phyloP scores from a whole-genome alignment of 2,888 invertebrate species.

The Ophion obscuratus region DNA sequence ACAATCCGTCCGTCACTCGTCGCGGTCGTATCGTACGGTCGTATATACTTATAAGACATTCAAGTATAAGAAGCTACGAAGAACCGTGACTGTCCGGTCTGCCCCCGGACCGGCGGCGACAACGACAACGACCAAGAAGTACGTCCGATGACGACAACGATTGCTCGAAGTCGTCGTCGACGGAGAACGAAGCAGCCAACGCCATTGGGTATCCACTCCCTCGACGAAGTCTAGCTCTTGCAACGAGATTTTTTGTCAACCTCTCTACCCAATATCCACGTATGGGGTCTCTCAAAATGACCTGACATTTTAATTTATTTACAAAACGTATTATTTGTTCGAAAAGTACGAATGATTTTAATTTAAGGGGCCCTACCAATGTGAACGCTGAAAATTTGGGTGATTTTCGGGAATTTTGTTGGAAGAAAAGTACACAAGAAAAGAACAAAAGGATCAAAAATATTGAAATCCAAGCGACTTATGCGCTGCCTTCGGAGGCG shows the following conservation, averaged over 20 bases:
- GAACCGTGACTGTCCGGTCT: constrained; percentile 52
- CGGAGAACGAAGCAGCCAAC: constrained; percentile 25
- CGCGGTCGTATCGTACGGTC: constrained; percentile 32
- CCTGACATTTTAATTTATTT: too few species aligned
- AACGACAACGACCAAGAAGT: constrained; percentile 21
- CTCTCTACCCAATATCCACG: not conserved
- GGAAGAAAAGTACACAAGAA: too few species aligned
- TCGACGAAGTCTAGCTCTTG: constrained; percentile 36
- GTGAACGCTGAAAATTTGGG: too few species aligned
- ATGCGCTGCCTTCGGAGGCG: too few species aligned
- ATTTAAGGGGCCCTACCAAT: too few species aligned
- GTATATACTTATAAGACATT: constrained; percentile 51
- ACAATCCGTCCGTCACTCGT: constrained; percentile 61
- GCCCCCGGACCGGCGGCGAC: constrained; percentile 34
- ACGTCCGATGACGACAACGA: not conserved
- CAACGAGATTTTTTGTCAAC: constrained; percentile 10
- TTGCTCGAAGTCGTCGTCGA: constrained; percentile 17
- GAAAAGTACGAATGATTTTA: too few species aligned
- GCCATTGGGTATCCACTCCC: constrained; percentile 28
- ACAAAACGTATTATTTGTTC: too few species aligned
- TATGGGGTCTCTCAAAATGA: too few species aligned
- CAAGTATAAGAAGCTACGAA: constrained; percentile 49
- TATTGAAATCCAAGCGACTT: too few species aligned
- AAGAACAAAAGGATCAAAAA: too few species aligned
- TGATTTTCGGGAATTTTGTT: too few species aligned